phyloP scores from a whole-genome alignment of 2,113 vertebrate genomes.

The Ameiurus melas region DNA sequence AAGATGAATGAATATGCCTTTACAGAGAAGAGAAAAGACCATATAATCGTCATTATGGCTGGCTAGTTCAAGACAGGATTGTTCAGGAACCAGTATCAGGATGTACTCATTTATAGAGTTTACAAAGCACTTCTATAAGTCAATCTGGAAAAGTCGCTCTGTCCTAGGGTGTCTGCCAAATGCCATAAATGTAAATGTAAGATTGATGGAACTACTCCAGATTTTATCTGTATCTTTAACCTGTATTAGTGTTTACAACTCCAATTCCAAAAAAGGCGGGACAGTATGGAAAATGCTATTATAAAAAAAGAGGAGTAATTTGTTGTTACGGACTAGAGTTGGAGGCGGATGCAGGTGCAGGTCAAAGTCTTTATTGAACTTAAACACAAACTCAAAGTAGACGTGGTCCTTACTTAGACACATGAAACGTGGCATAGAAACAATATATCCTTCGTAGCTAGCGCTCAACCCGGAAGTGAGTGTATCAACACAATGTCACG shows the following conservation, averaged over 20 bases:
- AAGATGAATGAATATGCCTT: not conserved
- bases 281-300: no score
- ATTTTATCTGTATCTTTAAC: not conserved
- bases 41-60: not conserved
- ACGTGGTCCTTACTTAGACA: no score
- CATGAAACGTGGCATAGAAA: no score
- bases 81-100: not conserved
- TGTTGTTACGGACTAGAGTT: no score
- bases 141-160: not conserved
- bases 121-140: not conserved
- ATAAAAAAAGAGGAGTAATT: no score
- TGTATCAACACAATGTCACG: no score
- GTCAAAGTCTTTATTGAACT: no score
- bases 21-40: not conserved
- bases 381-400: no score
- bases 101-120: not conserved
- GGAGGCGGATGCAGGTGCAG: no score
- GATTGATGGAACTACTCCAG: not conserved
- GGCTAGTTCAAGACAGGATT: not conserved
- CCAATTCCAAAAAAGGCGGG: no score
- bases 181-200: not conserved
- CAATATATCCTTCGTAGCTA: no score
- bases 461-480: no score
- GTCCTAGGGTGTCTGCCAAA: not conserved
- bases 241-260: not conserved